phyloP scores from a whole-genome alignment of 1,140 invertebrate species.

The Armadillidium nasatum region DNA sequence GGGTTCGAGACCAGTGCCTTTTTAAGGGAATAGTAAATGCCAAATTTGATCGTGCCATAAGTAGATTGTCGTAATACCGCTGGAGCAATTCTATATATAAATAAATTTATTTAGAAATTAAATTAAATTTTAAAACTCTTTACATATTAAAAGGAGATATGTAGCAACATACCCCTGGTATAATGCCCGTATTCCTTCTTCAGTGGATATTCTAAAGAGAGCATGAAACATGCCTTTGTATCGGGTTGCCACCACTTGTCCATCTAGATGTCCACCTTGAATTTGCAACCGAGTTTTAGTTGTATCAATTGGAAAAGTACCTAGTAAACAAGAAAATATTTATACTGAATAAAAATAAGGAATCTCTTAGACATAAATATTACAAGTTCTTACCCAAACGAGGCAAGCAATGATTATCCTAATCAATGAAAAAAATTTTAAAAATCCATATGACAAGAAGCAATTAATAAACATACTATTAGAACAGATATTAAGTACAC shows the following conservation, averaged over 20 bases:
- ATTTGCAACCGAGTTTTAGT: slow-evolving; percentile 93
- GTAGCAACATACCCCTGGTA: slow-evolving; percentile 68
- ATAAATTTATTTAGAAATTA: too few species aligned
- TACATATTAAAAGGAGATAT: not conserved
- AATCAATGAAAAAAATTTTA: not conserved
- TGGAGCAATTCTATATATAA: slow-evolving; percentile 78
- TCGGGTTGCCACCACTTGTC: slow-evolving; percentile 53
- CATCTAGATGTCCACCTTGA: slow-evolving; percentile 57
- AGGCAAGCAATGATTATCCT: not conserved
- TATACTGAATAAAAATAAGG: not conserved
- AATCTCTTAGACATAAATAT: not conserved
- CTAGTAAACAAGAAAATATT: slow-evolving; percentile 54
- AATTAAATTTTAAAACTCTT: too few species aligned
- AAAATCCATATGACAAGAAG: not conserved
- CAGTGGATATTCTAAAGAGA: slow-evolving; percentile 69
- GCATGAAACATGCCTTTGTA: slow-evolving; percentile 91
- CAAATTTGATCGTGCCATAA: slow-evolving; percentile 95
- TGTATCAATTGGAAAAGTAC: slow-evolving; percentile 95
- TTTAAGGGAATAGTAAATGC: slow-evolving; percentile 89
- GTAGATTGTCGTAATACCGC: slow-evolving; percentile 86
- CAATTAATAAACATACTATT: too few species aligned
- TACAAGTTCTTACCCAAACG: not conserved
- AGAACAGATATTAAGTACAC: too few species aligned
- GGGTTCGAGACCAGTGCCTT: slow-evolving; percentile 57
- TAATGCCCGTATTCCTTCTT: slow-evolving; percentile 71